Conservation (phyloP, 2,888 invertebrate species). For the Phasia obesa region DNA sequence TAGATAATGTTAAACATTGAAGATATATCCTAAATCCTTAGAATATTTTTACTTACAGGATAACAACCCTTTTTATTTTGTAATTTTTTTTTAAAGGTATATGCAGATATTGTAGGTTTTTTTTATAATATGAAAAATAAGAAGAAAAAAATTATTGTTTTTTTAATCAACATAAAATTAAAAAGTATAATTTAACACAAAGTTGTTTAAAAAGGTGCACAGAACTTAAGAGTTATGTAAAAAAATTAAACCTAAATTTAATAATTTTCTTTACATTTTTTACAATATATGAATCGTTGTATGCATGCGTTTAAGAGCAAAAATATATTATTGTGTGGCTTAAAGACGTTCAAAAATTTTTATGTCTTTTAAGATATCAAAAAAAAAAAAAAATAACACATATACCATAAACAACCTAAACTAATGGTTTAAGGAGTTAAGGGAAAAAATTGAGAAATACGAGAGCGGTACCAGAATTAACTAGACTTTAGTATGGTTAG, state of each 20-base stretch:
- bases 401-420: neutral
- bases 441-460: neutral
- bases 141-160: slow-evolving; percentile 52
- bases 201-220: slow-evolving; percentile 62
- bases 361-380: slow-evolving; percentile 44
- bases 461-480: too few species aligned
- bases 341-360: slow-evolving; percentile 61
- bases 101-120: slow-evolving; percentile 33
- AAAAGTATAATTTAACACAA: slow-evolving; percentile 57
- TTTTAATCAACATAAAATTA: slow-evolving; percentile 28
- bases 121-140: slow-evolving; percentile 63
- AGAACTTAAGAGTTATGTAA: slow-evolving; percentile 55
- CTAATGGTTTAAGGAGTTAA: neutral
- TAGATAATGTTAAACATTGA: slow-evolving; percentile 60
- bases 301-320: slow-evolving; percentile 62
- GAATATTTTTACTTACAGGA: slow-evolving; percentile 67
- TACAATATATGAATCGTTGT: slow-evolving; percentile 22
- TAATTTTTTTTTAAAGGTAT: slow-evolving; percentile 26
- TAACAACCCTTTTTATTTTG: slow-evolving; percentile 65
- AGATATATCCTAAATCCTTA: slow-evolving; percentile 31
- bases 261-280: slow-evolving; percentile 10
- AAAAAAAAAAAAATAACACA: neutral
- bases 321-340: slow-evolving; percentile 12
- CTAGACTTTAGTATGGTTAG: too few species aligned
- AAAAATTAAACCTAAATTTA: slow-evolving; percentile 27